Evolutionary conservation across 1,140 invertebrate genomes (phyloP).

Genomic region (Pogonus chalceus): DNA sequence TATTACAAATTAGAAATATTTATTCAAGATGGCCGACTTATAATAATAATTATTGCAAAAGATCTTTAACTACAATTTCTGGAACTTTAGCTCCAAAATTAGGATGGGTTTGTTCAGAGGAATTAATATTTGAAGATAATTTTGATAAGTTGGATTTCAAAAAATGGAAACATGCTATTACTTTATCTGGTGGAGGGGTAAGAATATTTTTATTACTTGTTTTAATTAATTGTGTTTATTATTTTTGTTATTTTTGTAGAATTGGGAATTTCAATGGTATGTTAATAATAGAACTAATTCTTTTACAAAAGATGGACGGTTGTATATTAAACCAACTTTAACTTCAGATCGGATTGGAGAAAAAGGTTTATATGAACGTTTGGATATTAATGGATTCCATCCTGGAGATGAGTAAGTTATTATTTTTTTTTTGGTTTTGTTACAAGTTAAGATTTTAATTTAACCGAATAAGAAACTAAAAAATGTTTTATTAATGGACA

Average conservation of each 20-base stretch:
- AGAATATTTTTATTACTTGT: constrained; percentile 28
- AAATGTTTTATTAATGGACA: too few relatives aligned
- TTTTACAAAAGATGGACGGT: constrained; percentile 43
- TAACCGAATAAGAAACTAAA: too few relatives aligned
- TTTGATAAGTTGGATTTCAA: constrained; percentile 47
- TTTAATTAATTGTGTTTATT: background rate
- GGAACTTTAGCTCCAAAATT: constrained; percentile 33
- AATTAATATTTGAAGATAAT: constrained; percentile 50
- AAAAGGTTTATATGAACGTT: constrained; percentile 42
- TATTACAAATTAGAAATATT: too few relatives aligned
- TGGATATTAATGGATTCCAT: constrained; percentile 46
- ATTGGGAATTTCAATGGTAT: constrained; percentile 65
- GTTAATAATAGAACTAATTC: constrained; percentile 54
- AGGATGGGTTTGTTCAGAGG: constrained; percentile 39
- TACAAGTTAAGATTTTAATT: too few relatives aligned
- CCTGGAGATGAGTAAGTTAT: constrained; percentile 43
- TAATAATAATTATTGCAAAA: background rate
- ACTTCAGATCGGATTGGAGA: constrained; percentile 47
- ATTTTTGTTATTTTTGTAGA: constrained; percentile 33
- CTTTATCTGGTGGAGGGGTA: constrained; percentile 50
- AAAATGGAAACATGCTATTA: constrained; percentile 55
- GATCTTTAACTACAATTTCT: constrained; percentile 33
- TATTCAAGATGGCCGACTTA: too few relatives aligned
- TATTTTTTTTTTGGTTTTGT: too few relatives aligned
- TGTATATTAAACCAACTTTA: constrained; percentile 50